phyloP scores from a whole-genome alignment of 2,113 vertebrate genomes.

The Nerophis ophidion region DNA sequence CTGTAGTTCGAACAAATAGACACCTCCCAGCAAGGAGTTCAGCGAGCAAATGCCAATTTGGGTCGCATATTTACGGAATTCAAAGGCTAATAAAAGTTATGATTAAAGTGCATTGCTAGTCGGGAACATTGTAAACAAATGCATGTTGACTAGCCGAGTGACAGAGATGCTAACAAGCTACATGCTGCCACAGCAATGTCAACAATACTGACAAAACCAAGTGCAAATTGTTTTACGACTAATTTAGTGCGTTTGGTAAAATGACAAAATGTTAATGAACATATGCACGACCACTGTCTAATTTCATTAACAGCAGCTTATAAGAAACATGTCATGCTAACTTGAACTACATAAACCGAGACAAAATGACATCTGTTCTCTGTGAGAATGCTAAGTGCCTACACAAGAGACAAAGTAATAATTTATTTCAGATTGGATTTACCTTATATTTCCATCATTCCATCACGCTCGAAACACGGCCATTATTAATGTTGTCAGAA shows the following conservation, averaged over 20 bases:
- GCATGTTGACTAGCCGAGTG: background rate
- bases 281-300: background rate
- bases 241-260: background rate
- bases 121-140: background rate
- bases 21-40: background rate
- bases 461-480: background rate
- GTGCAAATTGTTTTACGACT: background rate
- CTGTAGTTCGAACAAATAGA: slow-evolving; percentile 22
- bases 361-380: background rate
- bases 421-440: background rate
- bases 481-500: slow-evolving; percentile 50
- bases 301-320: background rate
- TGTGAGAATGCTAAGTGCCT: background rate
- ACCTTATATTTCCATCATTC: slow-evolving; percentile 58
- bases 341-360: background rate
- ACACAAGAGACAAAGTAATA: fast-evolving
- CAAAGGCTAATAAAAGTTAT: background rate
- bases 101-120: background rate
- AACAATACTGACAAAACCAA: background rate
- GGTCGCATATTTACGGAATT: background rate
- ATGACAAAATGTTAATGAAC: background rate
- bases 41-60: background rate
- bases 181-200: too few species aligned
- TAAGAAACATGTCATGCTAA: slow-evolving; percentile 10
- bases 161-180: too few species aligned